Evolutionary conservation across 2,797 vertebrate species (phyloP), one percentile per base, ranked within the genome.

Genomic region (Myotis myotis): DNA sequence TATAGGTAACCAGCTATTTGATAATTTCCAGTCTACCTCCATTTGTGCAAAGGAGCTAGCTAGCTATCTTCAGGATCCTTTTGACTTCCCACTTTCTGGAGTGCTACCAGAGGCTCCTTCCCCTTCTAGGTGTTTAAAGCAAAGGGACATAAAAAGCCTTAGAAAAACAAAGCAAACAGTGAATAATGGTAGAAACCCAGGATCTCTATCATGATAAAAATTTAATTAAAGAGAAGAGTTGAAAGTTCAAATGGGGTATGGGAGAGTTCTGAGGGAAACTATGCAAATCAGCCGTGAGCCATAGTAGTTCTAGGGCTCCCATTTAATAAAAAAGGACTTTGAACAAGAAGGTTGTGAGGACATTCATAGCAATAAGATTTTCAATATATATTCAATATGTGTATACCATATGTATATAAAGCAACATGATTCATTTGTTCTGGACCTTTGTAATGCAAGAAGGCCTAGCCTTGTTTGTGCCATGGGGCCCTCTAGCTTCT

Each of bases 141-240:
- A 94, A n/a, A 93, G 60, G 57, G 36, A 64, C 51, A 75, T 66
- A 75, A 51, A 89, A 93, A 83, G 8, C 55, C 47, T 78, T 78
- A 33, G 17, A 36, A 68, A 68, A 66, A 66, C 30, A 4, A 4
- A n/a, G 30, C 30, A 36, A 93, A 53, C 20, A 44, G 16, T 55
- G 25, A 88, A 82, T 8, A 44, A 5, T 91, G 33, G 23, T 94
- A 47, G n/a, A 92, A 17, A 92, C 60, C 20, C 44, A 89, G 38
- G 11, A 72, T 92, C 47, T 70, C 13, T 79, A 19, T 78, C 68
- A 11, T 71, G 6, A 85, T 85, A n/a, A 91, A 64, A 79, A 30
- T 75, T 91, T 78, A 90, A 82, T 86, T 82, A 49, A 95, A 72
- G 83, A 60, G 71, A 93, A 76, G 62, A 78, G 53, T 89, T 95